Evolutionary conservation across 2,888 invertebrate species (phyloP).

Genomic region (Ecliptopera silaceata): DNA sequence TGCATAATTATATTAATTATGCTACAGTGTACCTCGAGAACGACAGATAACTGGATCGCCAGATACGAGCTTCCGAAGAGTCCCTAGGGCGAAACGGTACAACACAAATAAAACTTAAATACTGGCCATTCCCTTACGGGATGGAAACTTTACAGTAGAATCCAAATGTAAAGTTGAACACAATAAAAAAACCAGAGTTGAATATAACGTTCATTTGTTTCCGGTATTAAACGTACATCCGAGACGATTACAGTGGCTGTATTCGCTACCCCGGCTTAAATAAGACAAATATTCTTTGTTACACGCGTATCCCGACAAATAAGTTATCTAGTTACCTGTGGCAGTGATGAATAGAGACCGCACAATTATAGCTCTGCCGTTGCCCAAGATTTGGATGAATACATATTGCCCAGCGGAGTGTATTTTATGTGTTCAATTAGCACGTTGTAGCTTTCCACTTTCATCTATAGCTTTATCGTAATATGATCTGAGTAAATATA

Average conservation of each 20-base stretch:
- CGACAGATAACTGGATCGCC: slow-evolving; percentile 16
- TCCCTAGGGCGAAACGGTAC: slow-evolving; percentile 40
- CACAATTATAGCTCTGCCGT: slow-evolving; percentile 47
- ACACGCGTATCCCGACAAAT: slow-evolving; percentile 48
- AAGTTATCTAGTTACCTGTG: slow-evolving; percentile 58
- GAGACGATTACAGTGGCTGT: slow-evolving; percentile 39
- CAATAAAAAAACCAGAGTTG: slow-evolving; percentile 44
- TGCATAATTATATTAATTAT: neutral
- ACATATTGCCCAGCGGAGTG: slow-evolving; percentile 47
- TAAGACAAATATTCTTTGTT: slow-evolving; percentile 48
- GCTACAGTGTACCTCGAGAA: neutral
- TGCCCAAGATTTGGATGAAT: slow-evolving; percentile 40
- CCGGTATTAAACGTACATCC: slow-evolving; percentile 33
- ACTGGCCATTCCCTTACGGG: slow-evolving; percentile 41
- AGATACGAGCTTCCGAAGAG: slow-evolving; percentile 24
- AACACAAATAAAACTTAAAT: slow-evolving; percentile 55
- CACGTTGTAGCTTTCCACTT: slow-evolving; percentile 34
- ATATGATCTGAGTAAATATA: neutral
- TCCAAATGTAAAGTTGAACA: slow-evolving; percentile 31
- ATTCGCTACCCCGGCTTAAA: slow-evolving; percentile 45
- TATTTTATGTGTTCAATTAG: slow-evolving; percentile 54
- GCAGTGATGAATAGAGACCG: slow-evolving; percentile 57
- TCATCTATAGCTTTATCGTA: slow-evolving; percentile 36
- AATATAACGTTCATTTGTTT: slow-evolving; percentile 36
- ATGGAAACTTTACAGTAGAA: slow-evolving; percentile 46